phyloP scores from a whole-genome alignment of 2,888 invertebrate genomes.

The Drosophila heteroneura region DNA sequence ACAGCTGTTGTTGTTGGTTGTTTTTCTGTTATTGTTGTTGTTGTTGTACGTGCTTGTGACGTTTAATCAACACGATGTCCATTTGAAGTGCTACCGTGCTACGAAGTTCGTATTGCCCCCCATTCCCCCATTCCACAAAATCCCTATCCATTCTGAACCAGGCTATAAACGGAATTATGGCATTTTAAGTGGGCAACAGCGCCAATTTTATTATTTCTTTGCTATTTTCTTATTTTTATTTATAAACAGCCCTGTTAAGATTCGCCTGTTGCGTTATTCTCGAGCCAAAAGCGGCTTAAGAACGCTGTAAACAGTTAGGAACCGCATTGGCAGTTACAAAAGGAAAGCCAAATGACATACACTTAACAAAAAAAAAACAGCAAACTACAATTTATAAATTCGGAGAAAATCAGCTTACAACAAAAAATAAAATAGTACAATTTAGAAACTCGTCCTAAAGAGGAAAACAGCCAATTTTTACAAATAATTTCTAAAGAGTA shows the following conservation, averaged over 20 bases:
- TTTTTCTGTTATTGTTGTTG: constrained; percentile 4
- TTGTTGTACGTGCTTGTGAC: constrained; percentile 77
- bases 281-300: constrained; percentile 42
- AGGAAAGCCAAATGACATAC: constrained; percentile 30
- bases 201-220: constrained; percentile 56
- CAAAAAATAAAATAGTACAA: too few species aligned
- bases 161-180: constrained; percentile 74
- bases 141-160: constrained; percentile 9
- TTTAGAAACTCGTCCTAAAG: too few species aligned
- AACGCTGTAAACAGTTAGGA: constrained; percentile 60
- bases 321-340: constrained; percentile 33
- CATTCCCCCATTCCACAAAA: not conserved
- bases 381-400: not conserved
- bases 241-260: constrained; percentile 13
- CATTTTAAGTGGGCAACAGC: constrained; percentile 75
- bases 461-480: too few species aligned
- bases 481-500: too few species aligned
- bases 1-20: constrained; percentile 29
- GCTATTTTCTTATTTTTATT: constrained; percentile 26
- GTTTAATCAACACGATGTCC: constrained; percentile 68
- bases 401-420: not conserved
- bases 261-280: constrained; percentile 29
- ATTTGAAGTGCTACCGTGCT: constrained; percentile 54
- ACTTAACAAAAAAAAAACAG: not conserved
- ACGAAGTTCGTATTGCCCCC: constrained; percentile 6